Base-by-base conservation (phyloP, 2,797 vertebrate species). In the Alcedo quadribrachys region DNA sequence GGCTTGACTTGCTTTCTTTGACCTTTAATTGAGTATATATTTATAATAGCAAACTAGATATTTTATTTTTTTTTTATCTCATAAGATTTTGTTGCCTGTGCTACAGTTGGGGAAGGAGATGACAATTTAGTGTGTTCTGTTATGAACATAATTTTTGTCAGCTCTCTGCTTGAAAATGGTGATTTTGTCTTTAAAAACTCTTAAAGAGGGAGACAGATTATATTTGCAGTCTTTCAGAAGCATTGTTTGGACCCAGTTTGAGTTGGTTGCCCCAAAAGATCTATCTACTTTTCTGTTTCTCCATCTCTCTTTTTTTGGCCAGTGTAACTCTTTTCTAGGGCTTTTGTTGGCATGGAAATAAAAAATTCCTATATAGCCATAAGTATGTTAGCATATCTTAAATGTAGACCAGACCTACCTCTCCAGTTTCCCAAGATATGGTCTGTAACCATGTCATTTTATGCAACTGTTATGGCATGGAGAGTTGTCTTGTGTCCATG, bases 361-460 rank as follows among this genome's bases (percentile, higher is more conserved):
- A 35, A 3, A 7, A 80, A 81, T 80, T 96, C n/a, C 17, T 18
- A 0, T 75, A 16, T 45, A 73, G 9, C 21, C 58, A 1, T 46
- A 90, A 90, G 30, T 75, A 33, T 37, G 80, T 77, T 60, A 67
- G 40, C 28, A 15, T 76, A 48, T 85, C 67, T 73, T 83, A 85
- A 89, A 85, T 79, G 60, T n/a, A 57, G 69, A 81, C 54, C 88
- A 94, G 90, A 61, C 43, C 33, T 91, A 16, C 62, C 25, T 78
- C 40, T 89, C 30, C 1, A 3, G 33, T 12, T 61, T 85, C 55
- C 89, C 89, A 89, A 90, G 62, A 33, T 45, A 33, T 0, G 0
- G 19, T 71, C 82, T 92, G 66, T 55, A 81, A 77, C 28, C 73
- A 51, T 42, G n/a, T 60, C 15, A 19, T 81, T 87, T 82, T 61